These are phyloP conservation scores for Myripristis murdjan DNA, from an alignment of 2,797 vertebrate species.

Conservation along the genomic window DNA sequence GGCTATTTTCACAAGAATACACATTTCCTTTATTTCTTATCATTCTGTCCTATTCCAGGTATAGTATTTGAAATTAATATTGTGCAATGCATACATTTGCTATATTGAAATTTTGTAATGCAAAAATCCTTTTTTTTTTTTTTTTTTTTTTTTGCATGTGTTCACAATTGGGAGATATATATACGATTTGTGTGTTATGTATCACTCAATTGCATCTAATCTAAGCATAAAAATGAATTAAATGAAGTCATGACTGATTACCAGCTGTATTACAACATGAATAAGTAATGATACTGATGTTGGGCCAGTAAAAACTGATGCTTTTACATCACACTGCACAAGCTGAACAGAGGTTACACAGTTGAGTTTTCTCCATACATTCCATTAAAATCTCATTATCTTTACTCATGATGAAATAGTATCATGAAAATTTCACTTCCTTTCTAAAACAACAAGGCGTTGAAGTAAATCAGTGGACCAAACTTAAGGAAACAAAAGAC, in stretches of 20 bases:
- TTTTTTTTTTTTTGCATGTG: neutral
- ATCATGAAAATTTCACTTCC: slow-evolving; percentile 40
- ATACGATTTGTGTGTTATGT: slow-evolving; percentile 27
- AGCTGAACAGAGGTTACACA: slow-evolving; percentile 6
- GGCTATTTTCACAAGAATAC: neutral
- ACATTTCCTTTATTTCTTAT: neutral
- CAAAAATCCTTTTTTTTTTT: too few species aligned
- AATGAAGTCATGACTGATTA: slow-evolving; percentile 49
- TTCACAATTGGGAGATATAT: slow-evolving; percentile 18
- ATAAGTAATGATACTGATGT: slow-evolving; percentile 40
- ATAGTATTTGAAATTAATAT: too few species aligned
- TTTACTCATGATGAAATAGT: slow-evolving; percentile 64
- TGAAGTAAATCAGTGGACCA: slow-evolving; percentile 55
- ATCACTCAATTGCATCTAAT: slow-evolving; percentile 10
- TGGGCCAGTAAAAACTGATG: slow-evolving; percentile 34
- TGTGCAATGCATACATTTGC: too few species aligned
- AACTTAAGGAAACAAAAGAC: slow-evolving; percentile 63
- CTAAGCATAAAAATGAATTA: slow-evolving; percentile 16
- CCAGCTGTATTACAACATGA: slow-evolving; percentile 31
- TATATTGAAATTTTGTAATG: too few species aligned
- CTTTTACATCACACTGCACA: slow-evolving; percentile 35
- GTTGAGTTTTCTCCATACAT: slow-evolving; percentile 54
- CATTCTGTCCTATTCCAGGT: too few species aligned
- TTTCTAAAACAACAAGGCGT: slow-evolving; percentile 47
- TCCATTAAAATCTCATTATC: slow-evolving; percentile 41